These are phyloP conservation scores for Procambarus virginalis DNA, from an alignment of 1,140 invertebrate genomes.

Conservation along the genomic window DNA sequence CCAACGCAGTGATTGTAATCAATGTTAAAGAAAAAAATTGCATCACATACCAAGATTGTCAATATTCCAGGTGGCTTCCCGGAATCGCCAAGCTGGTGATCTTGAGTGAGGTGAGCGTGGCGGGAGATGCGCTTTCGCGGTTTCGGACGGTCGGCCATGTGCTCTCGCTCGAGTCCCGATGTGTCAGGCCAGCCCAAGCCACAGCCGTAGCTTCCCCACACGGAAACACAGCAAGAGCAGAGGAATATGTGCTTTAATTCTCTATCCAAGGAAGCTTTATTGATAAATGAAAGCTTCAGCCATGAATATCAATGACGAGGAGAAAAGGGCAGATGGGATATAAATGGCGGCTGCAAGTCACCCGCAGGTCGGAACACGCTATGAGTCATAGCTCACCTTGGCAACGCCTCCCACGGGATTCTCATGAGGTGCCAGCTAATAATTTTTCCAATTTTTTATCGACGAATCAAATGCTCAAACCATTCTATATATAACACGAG, in stretches of 20 bases:
- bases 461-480: background rate
- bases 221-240: background rate
- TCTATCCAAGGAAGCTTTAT: background rate
- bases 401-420: background rate
- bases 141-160: background rate
- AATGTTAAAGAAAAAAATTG: no score
- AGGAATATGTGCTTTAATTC: background rate
- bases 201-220: background rate
- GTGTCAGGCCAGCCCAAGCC: background rate
- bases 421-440: background rate
- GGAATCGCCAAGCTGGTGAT: background rate
- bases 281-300: background rate
- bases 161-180: background rate
- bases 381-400: conserved; percentile 17
- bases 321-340: background rate
- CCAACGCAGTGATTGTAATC: no score
- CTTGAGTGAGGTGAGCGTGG: background rate
- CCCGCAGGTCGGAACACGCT: background rate
- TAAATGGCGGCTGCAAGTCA: background rate
- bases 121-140: background rate
- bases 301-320: background rate
- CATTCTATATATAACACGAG: background rate
- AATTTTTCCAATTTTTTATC: background rate
- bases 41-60: background rate
- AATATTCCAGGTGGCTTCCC: background rate